Conservation (phyloP, 2,113 vertebrate genomes). For the Sylvietta virens region DNA sequence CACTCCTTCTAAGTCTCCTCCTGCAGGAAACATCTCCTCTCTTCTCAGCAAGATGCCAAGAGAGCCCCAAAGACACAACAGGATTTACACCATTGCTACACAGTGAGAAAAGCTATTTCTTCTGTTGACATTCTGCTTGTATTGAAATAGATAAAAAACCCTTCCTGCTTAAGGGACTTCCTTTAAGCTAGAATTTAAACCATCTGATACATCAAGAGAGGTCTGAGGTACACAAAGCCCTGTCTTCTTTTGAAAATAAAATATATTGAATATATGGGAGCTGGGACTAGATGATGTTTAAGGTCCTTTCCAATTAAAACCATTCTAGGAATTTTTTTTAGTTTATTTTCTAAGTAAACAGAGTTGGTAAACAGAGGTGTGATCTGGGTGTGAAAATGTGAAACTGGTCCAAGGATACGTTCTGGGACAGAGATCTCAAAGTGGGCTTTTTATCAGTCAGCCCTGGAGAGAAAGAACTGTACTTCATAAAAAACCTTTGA, state of each 20-base stretch:
- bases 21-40: neutral
- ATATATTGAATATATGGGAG: neutral
- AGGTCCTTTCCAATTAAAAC: neutral
- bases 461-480: neutral
- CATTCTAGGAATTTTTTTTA: too few relatives aligned
- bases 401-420: neutral
- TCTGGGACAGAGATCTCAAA: neutral
- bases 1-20: neutral
- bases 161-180: neutral
- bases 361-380: fast-evolving
- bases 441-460: neutral
- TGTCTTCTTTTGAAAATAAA: neutral
- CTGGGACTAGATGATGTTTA: neutral
- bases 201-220: neutral
- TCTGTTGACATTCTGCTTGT: neutral
- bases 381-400: neutral
- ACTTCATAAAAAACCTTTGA: neutral
- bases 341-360: neutral
- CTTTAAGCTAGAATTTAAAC: neutral
- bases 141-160: neutral
- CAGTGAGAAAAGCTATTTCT: neutral
- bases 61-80: neutral
- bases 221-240: neutral
- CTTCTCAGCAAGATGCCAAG: neutral
- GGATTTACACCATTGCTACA: neutral